Evolutionary conservation across 2,888 invertebrate genomes (phyloP).

Genomic region (Clitarchus hookeri): DNA sequence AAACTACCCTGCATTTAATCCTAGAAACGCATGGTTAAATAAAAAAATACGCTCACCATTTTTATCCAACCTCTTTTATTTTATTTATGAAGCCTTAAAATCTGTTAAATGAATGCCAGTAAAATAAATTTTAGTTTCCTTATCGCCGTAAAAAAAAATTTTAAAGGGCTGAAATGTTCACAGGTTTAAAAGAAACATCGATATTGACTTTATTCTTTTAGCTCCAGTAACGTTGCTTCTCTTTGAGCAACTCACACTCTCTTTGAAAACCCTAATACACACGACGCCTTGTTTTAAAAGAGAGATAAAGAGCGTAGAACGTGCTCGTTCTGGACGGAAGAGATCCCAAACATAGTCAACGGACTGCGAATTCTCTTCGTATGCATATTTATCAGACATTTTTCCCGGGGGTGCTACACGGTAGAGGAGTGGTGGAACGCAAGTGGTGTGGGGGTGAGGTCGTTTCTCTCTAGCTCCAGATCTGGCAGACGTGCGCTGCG

Average conservation of each 20-base stretch:
- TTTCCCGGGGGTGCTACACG: constrained; percentile 7
- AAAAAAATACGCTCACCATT: too few relatives aligned
- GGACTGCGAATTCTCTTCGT: constrained; percentile 7
- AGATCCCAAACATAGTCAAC: neutral
- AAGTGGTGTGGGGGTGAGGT: neutral
- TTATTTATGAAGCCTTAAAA: too few relatives aligned
- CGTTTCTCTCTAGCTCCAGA: neutral
- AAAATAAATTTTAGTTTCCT: too few relatives aligned
- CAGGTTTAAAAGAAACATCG: neutral
- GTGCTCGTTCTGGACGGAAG: neutral
- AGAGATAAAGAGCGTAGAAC: neutral
- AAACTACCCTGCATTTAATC: too few relatives aligned
- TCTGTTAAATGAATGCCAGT: too few relatives aligned
- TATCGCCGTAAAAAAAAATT: too few relatives aligned
- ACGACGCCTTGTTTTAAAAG: neutral
- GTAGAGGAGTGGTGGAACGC: neutral
- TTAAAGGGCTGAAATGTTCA: neutral
- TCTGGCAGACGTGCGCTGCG: too few relatives aligned
- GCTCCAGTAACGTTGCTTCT: neutral
- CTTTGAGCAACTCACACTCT: neutral
- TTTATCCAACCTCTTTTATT: too few relatives aligned
- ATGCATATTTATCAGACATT: constrained; percentile 7
- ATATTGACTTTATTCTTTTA: neutral
- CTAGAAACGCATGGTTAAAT: too few relatives aligned
- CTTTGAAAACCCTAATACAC: neutral